Evolutionary conservation across 37 sponge, comb jelly and placozoan species (phyloP), one percentile per base, ranked within the genome.

Genomic region (Beroe forskalii): DNA sequence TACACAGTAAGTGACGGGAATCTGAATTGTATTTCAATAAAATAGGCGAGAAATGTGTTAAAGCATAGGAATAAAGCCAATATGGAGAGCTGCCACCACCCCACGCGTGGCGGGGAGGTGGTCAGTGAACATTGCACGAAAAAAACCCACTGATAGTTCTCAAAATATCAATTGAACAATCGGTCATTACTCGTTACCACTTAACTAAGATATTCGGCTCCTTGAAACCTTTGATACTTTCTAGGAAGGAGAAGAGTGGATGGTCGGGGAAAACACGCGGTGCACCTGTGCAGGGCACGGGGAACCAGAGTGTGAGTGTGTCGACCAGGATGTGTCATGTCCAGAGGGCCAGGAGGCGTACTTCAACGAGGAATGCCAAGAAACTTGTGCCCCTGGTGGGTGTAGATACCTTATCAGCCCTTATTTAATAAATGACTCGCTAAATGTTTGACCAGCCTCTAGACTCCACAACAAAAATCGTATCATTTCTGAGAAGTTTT

Each of bases 201-300:
- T n/a, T n/a, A n/a, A n/a, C 60, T 55, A 17, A 55, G 9, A 55
- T 55, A 55, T 9, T 19, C 17, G 60, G 9, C 17, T 55, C 14
- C 17, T 55, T 55, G 17, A 17, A 19, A 55, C 17, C 60, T 55
- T 55, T 55, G 17, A 9, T 55, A 55, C 17, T 63, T 63, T 20
- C 23, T 30, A 72, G 75, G 75, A 72, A 37, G 75, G 75, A 72
- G 75, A 72, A 8, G 75, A 72, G 40, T 72, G 75, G 75, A 38
- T 30, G 75, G 75, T 36, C 1, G 75, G 75, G 35, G 40, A 72
- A 3, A 36, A 35, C 40, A 14, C 28, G 75, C 22, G 35, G 14
- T 72, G 75, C 40, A 72, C 75, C 31, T 72, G 75, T 39, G 14
- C 75, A 22, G 39, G 6, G 3, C 37, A 37, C 14, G 75, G 75